A percentile compares a stretch with the other conserved stretches of the same genome.
Evolutionary conservation across 64 coral and sea anemone species (phyloP).

Genomic region (Montipora capricornis): DNA sequence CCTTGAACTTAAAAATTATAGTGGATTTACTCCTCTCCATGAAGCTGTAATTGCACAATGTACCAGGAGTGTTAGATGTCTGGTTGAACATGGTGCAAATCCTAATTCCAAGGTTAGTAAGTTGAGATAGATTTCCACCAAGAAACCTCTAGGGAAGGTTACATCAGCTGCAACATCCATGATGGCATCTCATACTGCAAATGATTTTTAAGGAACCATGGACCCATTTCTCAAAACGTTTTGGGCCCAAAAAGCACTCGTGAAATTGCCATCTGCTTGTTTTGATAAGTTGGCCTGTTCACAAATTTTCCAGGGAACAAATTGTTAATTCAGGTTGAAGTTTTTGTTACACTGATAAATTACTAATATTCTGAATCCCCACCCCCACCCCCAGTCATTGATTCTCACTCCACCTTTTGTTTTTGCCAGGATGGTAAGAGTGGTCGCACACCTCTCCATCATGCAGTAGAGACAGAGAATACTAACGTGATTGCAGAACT

Average conservation of each 20-base stretch:
- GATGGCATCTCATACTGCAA: no score
- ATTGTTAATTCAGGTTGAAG: no score
- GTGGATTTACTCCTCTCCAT: conserved; percentile 87
- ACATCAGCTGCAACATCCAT: no score
- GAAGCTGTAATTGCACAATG: conserved; percentile 74
- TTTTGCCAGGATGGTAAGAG: conserved; percentile 90
- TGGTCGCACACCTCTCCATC: conserved; percentile 91
- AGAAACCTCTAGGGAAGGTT: no score
- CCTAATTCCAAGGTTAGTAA: conserved; percentile 84
- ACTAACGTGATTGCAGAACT: conserved; percentile 55
- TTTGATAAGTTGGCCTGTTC: no score
- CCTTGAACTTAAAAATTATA: conserved; percentile 78
- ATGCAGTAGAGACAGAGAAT: conserved; percentile 86
- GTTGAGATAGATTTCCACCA: not conserved
- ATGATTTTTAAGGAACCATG: no score
- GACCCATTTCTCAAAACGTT: no score
- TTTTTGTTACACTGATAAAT: no score
- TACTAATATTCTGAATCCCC: no score
- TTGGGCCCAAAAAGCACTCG: no score
- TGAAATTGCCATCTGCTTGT: no score
- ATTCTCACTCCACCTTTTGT: not conserved
- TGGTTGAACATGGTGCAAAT: conserved; percentile 85
- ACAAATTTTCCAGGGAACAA: no score
- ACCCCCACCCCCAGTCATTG: not conserved
- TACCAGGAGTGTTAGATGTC: conserved; percentile 55